Conservation (phyloP, 2,888 invertebrate species). For the Drosophila paranaensis region DNA sequence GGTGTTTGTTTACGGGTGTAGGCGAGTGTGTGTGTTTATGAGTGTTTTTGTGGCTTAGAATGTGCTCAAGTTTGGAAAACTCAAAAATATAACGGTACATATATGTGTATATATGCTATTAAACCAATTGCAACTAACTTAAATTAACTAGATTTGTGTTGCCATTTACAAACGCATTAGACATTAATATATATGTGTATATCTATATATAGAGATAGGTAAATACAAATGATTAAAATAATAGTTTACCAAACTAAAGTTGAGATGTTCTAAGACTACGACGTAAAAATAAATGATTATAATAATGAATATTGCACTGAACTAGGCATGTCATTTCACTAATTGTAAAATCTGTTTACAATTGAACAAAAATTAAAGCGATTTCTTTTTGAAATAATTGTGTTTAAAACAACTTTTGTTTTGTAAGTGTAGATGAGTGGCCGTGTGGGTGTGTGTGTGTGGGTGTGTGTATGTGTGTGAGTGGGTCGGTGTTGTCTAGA, state of each 20-base stretch:
- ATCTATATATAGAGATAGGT: slow-evolving; percentile 2
- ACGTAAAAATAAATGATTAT: slow-evolving; percentile 43
- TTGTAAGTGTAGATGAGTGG: slow-evolving; percentile 2
- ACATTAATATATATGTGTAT: slow-evolving; percentile 12
- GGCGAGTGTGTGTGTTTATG: slow-evolving; percentile 24
- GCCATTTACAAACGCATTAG: slow-evolving; percentile 29
- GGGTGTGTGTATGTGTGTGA: slow-evolving; percentile 15
- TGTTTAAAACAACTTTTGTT: slow-evolving; percentile 38
- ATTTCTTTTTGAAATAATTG: slow-evolving; percentile 41
- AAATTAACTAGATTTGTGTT: slow-evolving; percentile 63
- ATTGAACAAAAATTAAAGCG: slow-evolving; percentile 47
- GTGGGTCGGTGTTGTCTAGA: slow-evolving; percentile 23
- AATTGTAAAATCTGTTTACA: slow-evolving; percentile 54
- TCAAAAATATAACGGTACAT: slow-evolving; percentile 38
- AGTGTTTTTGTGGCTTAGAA: slow-evolving; percentile 53
- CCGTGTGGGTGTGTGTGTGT: slow-evolving; percentile 14
- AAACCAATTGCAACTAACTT: slow-evolving; percentile 74
- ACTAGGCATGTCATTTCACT: slow-evolving; percentile 73
- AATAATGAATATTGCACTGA: slow-evolving; percentile 72
- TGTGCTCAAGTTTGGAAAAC: slow-evolving; percentile 66
- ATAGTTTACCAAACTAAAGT: slow-evolving; percentile 48
- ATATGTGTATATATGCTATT: slow-evolving; percentile 7
- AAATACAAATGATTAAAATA: slow-evolving; percentile 42
- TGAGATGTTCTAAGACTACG: slow-evolving; percentile 51
- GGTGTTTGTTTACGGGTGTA: slow-evolving; percentile 10